Evolutionary conservation across 1,140 invertebrate species (phyloP).

Genomic region (Drosophila bipectinata): DNA sequence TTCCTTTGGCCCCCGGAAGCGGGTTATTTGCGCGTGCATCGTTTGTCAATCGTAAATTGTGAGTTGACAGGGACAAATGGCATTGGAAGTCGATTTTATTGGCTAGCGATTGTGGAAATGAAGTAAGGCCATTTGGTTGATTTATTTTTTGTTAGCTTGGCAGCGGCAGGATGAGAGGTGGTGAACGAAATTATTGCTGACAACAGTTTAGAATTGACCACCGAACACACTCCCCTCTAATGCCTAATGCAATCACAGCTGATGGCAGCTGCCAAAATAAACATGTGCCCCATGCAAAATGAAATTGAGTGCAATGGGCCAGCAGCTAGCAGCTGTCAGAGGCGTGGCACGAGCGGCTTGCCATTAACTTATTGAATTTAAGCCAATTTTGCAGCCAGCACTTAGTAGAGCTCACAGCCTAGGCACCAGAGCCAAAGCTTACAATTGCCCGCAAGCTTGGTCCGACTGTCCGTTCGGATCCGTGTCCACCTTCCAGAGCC

Average conservation of each 20-base stretch:
- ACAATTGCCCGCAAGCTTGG: conserved; percentile 66
- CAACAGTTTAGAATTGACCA: conserved; percentile 9
- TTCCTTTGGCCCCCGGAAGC: background rate
- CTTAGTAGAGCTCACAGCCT: conserved; percentile 57
- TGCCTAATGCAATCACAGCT: conserved; percentile 61
- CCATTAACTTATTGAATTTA: conserved; percentile 81
- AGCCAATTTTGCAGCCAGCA: conserved; percentile 68
- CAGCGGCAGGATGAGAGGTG: conserved; percentile 4
- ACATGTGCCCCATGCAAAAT: conserved; percentile 60
- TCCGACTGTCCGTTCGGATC: conserved; percentile 2
- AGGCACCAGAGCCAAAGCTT: conserved; percentile 4
- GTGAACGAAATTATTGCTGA: conserved; percentile 38
- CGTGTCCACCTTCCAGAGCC: conserved; percentile 12
- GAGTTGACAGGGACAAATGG: conserved; percentile 74
- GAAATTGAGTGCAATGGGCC: conserved; percentile 55
- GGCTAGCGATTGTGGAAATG: conserved; percentile 66
- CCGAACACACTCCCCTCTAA: conserved; percentile 12
- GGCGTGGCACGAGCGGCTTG: conserved; percentile 5
- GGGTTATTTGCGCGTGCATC: conserved; percentile 41
- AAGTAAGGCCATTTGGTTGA: conserved; percentile 54
- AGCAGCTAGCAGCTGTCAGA: conserved; percentile 54
- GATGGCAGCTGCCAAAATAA: conserved; percentile 43
- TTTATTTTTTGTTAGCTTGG: conserved; percentile 29
- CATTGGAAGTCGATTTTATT: conserved; percentile 70
- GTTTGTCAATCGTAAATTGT: conserved; percentile 74